Evolutionary conservation across 2,113 vertebrate species (phyloP).

Genomic region (Melanotaenia duboulayi): DNA sequence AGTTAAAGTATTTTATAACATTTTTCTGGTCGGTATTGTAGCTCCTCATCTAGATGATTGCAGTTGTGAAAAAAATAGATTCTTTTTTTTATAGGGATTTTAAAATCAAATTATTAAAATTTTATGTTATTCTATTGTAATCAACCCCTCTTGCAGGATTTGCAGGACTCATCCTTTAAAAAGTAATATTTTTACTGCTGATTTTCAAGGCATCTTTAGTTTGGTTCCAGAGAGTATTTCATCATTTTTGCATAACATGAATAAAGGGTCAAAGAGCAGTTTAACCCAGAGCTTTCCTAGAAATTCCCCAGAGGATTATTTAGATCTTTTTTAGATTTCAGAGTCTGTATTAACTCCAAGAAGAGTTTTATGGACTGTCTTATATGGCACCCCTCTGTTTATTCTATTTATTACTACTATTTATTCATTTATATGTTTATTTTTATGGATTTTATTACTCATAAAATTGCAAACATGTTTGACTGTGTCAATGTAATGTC

Average conservation of each 20-base stretch:
- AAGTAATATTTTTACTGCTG: conserved; percentile 19
- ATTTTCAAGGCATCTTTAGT: not conserved
- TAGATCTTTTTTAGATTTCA: conserved; percentile 4
- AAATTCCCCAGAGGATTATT: conserved; percentile 9
- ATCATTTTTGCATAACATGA: conserved; percentile 29
- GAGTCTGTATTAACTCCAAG: not conserved
- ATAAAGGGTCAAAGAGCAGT: conserved; percentile 8
- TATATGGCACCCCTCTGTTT: not conserved
- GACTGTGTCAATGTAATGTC: too few species aligned
- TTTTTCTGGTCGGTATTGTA: not conserved
- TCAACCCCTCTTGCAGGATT: not conserved
- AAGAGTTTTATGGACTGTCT: not conserved
- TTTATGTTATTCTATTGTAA: not conserved
- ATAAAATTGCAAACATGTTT: too few species aligned
- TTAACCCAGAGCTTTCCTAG: conserved; percentile 25
- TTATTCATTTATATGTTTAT: not conserved
- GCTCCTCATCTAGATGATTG: too few species aligned
- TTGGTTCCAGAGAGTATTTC: not conserved
- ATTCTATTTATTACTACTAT: too few species aligned
- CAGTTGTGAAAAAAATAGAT: too few species aligned
- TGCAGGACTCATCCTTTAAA: conserved; percentile 8
- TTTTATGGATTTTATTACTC: not conserved
- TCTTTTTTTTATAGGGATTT: too few species aligned
- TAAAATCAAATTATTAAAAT: too few species aligned
- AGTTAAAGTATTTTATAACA: not conserved